Base-by-base conservation (phyloP, 2,888 invertebrate species). In the Leptogaster cylindrica region DNA sequence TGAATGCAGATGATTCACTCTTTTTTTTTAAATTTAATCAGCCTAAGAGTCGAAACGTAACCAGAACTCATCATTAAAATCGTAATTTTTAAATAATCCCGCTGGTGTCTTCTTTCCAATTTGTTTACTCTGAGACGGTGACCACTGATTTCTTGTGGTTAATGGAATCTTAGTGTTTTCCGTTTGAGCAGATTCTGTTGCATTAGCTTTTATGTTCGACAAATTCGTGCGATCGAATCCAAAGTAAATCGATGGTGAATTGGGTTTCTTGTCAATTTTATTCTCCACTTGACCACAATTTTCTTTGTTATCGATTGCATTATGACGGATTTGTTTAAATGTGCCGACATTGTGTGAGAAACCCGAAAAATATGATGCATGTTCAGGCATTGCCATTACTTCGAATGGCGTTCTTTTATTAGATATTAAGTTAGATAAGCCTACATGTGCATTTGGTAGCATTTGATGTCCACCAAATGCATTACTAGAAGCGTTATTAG, bases 51-150 rank as follows among this genome's bases (percentile, higher is more conserved):
- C 71, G 55, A 71, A 72, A 18, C 70, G 50, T 25, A 71, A 64
- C 72, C 72, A 72, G 63, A 63, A 71, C 36, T 71, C 71, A 67
- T 72, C 72, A 18, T 71, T 71, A 36, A 72, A 48, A 69, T 72
- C 72, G 31, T 72, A 72, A 58, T 69, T 72, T 65, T 68, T 69
- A 16, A 71, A 71, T 31, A 64, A 39, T 14, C 41, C 39, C 2
- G n/a, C 14, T 10, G 58, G 8, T 12, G 2, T 23, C 14, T 39
- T 39, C 1, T 25, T 58, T 23, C 14, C 27, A 39, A 39, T 25
- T 14, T 4, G 28, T 39, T 48, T 66, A 33, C 48, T 41, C 58
- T 16, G 50, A 8, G 12, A 7, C n/a, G n/a, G n/a, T n/a, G n/a
- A n/a, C n/a, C n/a, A n/a, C n/a, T n/a, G n/a, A n/a, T n/a, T n/a